Conservation (phyloP, 1,140 invertebrate genomes). For the Zaprionus africanus region DNA sequence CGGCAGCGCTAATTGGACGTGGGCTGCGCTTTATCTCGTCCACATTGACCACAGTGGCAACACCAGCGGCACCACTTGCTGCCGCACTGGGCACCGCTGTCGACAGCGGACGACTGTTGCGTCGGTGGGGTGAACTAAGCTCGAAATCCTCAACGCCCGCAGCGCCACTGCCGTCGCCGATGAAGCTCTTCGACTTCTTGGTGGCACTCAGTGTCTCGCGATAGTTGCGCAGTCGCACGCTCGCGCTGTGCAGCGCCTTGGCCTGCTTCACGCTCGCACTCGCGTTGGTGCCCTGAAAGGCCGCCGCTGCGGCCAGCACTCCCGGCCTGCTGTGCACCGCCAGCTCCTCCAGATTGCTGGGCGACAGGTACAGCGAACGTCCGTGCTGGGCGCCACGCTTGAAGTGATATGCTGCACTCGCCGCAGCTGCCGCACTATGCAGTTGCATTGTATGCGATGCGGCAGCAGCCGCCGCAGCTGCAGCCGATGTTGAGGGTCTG, state of each 20-base stretch:
- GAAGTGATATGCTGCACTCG: slow-evolving; percentile 79
- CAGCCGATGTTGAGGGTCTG: slow-evolving; percentile 61
- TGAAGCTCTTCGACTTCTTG: slow-evolving; percentile 84
- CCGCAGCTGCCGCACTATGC: slow-evolving; percentile 77
- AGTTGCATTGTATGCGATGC: slow-evolving; percentile 65
- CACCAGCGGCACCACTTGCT: slow-evolving; percentile 17
- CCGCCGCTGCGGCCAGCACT: slow-evolving; percentile 71
- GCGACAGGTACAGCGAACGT: slow-evolving; percentile 79
- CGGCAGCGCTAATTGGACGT: slow-evolving; percentile 65
- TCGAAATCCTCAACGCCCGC: slow-evolving; percentile 75
- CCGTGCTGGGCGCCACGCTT: slow-evolving; percentile 79
- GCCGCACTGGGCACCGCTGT: slow-evolving; percentile 62
- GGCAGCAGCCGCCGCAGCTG: slow-evolving; percentile 52
- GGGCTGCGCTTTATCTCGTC: slow-evolving; percentile 83
- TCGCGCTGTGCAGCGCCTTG: slow-evolving; percentile 83
- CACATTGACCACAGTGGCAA: slow-evolving; percentile 42
- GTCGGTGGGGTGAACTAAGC: slow-evolving; percentile 83
- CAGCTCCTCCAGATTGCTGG: slow-evolving; percentile 80
- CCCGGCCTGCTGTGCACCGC: slow-evolving; percentile 72
- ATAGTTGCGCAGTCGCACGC: slow-evolving; percentile 77
- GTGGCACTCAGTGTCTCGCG: slow-evolving; percentile 78
- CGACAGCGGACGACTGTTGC: slow-evolving; percentile 80
- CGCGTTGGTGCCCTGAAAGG: slow-evolving; percentile 81
- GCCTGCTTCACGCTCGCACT: slow-evolving; percentile 80
- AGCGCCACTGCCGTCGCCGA: slow-evolving; percentile 60